These are phyloP conservation scores for Ictidomys tridecemlineatus DNA, from an alignment of 2,113 vertebrate genomes.

Conservation along the genomic window DNA sequence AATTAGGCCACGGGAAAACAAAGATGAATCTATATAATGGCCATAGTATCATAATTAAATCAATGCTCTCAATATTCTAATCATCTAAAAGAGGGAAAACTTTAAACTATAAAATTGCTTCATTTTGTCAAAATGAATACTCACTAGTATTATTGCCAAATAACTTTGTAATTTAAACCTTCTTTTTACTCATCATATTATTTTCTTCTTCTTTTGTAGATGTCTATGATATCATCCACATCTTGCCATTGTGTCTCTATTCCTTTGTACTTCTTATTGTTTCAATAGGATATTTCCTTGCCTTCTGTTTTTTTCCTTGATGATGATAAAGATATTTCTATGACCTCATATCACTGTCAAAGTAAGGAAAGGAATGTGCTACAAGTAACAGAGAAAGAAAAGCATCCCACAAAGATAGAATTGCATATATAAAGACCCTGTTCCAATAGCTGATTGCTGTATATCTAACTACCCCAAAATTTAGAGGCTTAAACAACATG, in stretches of 20 bases:
- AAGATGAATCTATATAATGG: background rate
- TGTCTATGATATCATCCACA: background rate
- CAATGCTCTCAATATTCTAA: background rate
- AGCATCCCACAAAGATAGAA: background rate
- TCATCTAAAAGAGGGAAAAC: background rate
- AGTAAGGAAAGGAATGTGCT: background rate
- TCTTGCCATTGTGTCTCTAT: background rate
- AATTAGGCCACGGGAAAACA: background rate
- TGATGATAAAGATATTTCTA: background rate
- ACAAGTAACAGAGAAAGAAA: slow-evolving; percentile 5
- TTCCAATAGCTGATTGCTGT: background rate
- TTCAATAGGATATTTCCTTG: background rate
- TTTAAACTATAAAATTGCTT: background rate
- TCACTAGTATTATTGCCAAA: background rate
- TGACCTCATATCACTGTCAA: background rate
- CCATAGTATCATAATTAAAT: background rate
- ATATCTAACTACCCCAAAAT: background rate
- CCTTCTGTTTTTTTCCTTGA: background rate
- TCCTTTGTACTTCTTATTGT: background rate
- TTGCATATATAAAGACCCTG: background rate
- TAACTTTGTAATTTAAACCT: background rate
- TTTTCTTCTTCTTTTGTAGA: background rate
- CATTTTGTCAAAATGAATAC: background rate
- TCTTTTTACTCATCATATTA: background rate
- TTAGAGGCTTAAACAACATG: background rate